A percentile compares a stretch with the other conserved stretches of the same genome.
These are phyloP conservation scores for Sterrhoptilus dennistouni DNA, from an alignment of 2,113 vertebrate species.

Conservation along the genomic window DNA sequence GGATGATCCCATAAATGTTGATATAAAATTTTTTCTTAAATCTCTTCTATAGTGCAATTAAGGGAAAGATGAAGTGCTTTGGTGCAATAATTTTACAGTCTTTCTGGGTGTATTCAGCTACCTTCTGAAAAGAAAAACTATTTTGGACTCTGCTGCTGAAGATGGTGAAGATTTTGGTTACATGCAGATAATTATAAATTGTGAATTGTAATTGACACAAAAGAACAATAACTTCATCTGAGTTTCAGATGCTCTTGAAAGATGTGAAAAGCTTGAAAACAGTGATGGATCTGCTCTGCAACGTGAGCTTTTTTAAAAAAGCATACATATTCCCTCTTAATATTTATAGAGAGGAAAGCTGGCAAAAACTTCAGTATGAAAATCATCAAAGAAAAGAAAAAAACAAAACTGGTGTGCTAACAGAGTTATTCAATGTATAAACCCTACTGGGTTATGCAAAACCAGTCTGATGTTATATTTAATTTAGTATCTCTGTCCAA, in stretches of 20 bases:
- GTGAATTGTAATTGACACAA: background rate
- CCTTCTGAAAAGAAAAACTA: background rate
- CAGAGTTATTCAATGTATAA: background rate
- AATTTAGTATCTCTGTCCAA: background rate
- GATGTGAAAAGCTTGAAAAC: background rate
- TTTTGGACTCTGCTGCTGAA: background rate
- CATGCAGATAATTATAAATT: background rate
- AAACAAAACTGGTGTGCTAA: background rate
- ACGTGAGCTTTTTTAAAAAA: background rate
- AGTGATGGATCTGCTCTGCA: background rate
- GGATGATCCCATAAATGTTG: constrained; percentile 14
- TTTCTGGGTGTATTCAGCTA: background rate
- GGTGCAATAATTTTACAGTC: constrained; percentile 29
- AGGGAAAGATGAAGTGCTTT: constrained; percentile 40
- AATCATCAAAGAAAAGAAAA: background rate
- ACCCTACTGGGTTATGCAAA: background rate
- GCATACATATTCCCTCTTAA: background rate
- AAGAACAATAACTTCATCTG: background rate
- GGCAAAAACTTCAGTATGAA: background rate
- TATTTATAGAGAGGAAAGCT: background rate
- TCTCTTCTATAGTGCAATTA: constrained; percentile 47
- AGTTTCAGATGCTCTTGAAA: background rate
- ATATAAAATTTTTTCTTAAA: constrained; percentile 4
- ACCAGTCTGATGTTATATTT: background rate
- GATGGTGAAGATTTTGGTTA: background rate